These are phyloP conservation scores for Liopterus haemorrhoidalis DNA, from an alignment of 2,888 invertebrate species.

Conservation along the genomic window DNA sequence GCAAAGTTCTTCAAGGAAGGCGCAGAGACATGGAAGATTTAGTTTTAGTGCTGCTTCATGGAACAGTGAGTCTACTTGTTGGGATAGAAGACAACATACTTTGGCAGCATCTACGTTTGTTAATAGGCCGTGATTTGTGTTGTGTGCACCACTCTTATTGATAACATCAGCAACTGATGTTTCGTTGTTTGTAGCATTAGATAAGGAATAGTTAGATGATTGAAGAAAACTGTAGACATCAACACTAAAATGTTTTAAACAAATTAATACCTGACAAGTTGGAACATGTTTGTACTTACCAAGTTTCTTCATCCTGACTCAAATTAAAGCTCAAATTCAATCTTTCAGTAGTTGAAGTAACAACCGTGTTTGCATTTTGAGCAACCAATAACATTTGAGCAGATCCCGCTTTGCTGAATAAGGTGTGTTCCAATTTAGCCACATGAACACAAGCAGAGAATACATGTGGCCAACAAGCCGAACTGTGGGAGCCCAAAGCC, in stretches of 20 bases:
- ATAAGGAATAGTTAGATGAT: slow-evolving; percentile 43
- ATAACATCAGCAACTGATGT: slow-evolving; percentile 68
- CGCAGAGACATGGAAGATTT: slow-evolving; percentile 75
- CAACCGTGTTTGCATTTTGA: slow-evolving; percentile 58
- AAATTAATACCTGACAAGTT: slow-evolving; percentile 2
- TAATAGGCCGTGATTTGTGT: slow-evolving; percentile 52
- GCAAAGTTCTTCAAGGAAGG: slow-evolving; percentile 76
- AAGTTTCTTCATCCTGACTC: slow-evolving; percentile 68
- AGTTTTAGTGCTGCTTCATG: slow-evolving; percentile 82
- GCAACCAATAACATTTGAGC: slow-evolving; percentile 59
- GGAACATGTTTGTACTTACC: slow-evolving; percentile 48
- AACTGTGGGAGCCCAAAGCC: slow-evolving; percentile 85
- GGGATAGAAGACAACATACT: slow-evolving; percentile 82
- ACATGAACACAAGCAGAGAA: slow-evolving; percentile 91
- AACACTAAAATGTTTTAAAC: slow-evolving; percentile 52
- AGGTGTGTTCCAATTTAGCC: slow-evolving; percentile 82
- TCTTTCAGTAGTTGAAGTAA: slow-evolving; percentile 58
- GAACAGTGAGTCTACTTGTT: slow-evolving; percentile 86
- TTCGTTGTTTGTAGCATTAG: slow-evolving; percentile 56
- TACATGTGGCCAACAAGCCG: slow-evolving; percentile 94
- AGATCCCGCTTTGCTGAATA: slow-evolving; percentile 78
- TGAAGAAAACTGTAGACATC: slow-evolving; percentile 81
- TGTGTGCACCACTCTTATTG: slow-evolving; percentile 51
- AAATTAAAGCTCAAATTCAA: slow-evolving; percentile 56
- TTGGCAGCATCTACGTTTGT: slow-evolving; percentile 77